Evolutionary conservation across 2,113 vertebrate species (phyloP).

Genomic region (Ameiurus melas): DNA sequence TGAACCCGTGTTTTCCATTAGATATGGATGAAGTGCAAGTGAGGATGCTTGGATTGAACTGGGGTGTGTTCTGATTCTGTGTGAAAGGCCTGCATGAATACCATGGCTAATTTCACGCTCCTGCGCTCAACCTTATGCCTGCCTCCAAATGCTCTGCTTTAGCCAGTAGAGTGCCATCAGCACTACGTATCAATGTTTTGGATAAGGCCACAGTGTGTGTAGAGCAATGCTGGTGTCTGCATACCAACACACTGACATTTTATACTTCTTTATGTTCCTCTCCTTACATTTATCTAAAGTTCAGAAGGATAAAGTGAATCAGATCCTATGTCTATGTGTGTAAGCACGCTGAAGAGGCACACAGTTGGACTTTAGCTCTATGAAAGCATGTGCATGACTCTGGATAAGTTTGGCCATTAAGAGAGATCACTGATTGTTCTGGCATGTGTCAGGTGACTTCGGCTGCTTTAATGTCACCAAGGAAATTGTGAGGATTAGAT

Average conservation of each 20-base stretch:
- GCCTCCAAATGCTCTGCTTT: constrained; percentile 22
- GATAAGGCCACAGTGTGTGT: constrained; percentile 44
- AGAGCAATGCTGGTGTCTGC: neutral
- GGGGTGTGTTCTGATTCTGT: constrained; percentile 44
- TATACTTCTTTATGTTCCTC: constrained; percentile 9
- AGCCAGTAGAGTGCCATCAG: constrained; percentile 53
- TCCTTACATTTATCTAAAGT: neutral
- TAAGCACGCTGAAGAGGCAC: neutral
- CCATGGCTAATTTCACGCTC: constrained; percentile 77
- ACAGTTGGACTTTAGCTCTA: constrained; percentile 12
- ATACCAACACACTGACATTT: constrained; percentile 52
- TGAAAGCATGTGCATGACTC: neutral
- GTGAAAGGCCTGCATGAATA: constrained; percentile 62
- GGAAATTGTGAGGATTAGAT: constrained; percentile 75
- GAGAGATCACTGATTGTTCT: constrained; percentile 70
- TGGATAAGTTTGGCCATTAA: constrained; percentile 9
- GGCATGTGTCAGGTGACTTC: constrained; percentile 76
- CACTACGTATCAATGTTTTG: constrained; percentile 61
- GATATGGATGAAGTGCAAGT: neutral
- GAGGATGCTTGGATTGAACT: neutral
- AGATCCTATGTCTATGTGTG: neutral
- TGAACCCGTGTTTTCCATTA: neutral
- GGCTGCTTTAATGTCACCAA: constrained; percentile 75
- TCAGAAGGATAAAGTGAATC: neutral
- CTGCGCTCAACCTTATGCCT: constrained; percentile 67